Evolutionary conservation across 2,113 vertebrate species (phyloP).

Genomic region (Thryonomys swinderianus): DNA sequence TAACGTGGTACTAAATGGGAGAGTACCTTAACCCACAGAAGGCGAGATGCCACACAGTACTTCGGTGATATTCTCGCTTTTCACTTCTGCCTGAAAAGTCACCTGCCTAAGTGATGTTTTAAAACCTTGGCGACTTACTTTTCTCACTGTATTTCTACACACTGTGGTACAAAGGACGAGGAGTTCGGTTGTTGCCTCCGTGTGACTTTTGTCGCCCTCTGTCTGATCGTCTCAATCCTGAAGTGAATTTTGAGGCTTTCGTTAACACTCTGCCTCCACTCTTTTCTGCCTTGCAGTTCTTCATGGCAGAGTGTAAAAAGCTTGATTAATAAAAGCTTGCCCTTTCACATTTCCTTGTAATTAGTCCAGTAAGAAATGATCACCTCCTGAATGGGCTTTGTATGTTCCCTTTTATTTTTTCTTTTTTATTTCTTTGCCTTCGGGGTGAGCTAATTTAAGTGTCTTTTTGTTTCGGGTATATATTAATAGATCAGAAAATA

Average conservation of each 20-base stretch:
- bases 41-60: neutral
- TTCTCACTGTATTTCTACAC: constrained; percentile 69
- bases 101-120: constrained; percentile 51
- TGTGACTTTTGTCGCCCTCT: constrained; percentile 33
- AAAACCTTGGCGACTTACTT: neutral
- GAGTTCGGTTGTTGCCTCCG: constrained; percentile 59
- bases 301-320: constrained; percentile 69
- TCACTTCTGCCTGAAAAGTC: constrained; percentile 73
- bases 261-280: constrained; percentile 53
- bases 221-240: constrained; percentile 76
- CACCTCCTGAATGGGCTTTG: constrained; percentile 53
- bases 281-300: constrained; percentile 69
- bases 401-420: too few species aligned
- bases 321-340: constrained; percentile 70
- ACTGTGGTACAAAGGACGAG: constrained; percentile 41
- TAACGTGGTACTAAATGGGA: neutral
- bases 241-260: constrained; percentile 76
- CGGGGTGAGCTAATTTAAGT: constrained; percentile 2
- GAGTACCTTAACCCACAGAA: constrained; percentile 18
- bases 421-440: constrained; percentile 12
- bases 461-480: constrained; percentile 44
- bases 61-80: constrained; percentile 67
- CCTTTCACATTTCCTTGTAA: constrained; percentile 78
- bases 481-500: constrained; percentile 38
- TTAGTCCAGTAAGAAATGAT: constrained; percentile 73